phyloP scores from a whole-genome alignment of 2,888 invertebrate genomes.

The Dascillus cervinus region DNA sequence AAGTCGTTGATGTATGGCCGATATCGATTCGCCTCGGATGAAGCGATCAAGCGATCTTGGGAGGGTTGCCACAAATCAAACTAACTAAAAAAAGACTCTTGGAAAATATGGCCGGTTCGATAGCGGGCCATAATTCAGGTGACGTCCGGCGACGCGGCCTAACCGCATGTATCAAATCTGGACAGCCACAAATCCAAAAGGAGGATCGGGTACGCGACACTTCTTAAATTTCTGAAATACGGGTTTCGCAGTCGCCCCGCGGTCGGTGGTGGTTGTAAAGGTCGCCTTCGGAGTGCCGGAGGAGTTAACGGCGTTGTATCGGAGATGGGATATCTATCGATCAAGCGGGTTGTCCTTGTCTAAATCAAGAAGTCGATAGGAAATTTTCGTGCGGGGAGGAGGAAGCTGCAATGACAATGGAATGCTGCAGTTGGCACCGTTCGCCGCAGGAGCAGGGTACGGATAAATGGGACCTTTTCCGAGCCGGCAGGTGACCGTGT shows the following conservation, averaged over 20 bases:
- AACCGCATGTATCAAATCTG: constrained; percentile 15
- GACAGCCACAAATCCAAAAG: constrained; percentile 13
- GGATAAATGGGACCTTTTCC: too few relatives aligned
- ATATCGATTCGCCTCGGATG: neutral
- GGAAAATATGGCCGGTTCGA: too few relatives aligned
- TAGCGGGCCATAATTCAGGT: constrained; percentile 10
- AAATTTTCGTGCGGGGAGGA: constrained; percentile 10
- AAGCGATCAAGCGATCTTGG: neutral
- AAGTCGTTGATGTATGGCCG: constrained; percentile 8
- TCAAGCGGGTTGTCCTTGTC: constrained; percentile 12
- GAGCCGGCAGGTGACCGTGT: too few relatives aligned
- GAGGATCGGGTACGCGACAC: constrained; percentile 5
- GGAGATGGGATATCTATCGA: constrained; percentile 13
- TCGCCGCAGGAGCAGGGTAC: constrained; percentile 7
- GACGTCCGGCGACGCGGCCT: constrained; percentile 8
- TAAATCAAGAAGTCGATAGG: constrained; percentile 10
- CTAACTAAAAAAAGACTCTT: constrained; percentile 6
- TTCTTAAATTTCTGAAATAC: constrained; percentile 16
- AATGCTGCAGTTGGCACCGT: constrained; percentile 8
- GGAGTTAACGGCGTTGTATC: constrained; percentile 10
- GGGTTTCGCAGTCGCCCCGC: constrained; percentile 9
- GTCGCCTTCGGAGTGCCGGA: neutral
- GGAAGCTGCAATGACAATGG: constrained; percentile 10
- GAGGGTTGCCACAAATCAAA: constrained; percentile 11
- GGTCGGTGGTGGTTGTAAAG: neutral